A percentile compares a stretch with the other conserved stretches of the same genome.
These are phyloP conservation scores for Amphiura filiformis DNA, from an alignment of 35 echinoderm and acorn worm species.

Conservation along the genomic window DNA sequence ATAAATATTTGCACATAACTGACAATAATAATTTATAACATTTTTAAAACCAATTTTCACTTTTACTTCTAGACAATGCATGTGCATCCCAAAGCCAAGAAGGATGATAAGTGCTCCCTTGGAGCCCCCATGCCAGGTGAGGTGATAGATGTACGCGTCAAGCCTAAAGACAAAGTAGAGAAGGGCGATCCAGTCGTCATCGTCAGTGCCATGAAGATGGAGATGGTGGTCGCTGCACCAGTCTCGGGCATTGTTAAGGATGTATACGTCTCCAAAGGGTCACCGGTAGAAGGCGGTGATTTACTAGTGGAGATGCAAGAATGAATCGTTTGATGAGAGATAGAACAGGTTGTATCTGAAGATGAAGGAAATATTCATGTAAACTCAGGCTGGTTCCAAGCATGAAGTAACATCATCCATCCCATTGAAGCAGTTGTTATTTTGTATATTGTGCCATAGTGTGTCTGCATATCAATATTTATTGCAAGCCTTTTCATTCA, in stretches of 20 bases:
- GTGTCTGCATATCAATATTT: no score
- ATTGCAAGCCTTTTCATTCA: no score
- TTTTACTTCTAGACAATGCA: slow-evolving; percentile 99
- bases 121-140: slow-evolving; percentile 94
- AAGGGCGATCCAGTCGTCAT: slow-evolving; percentile 87
- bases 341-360: no score
- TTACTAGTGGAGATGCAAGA: slow-evolving; percentile 79
- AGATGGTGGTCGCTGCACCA: slow-evolving; percentile 95
- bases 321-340: no score
- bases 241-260: slow-evolving; percentile 77
- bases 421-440: no score
- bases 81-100: slow-evolving; percentile 83
- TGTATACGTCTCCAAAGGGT: slow-evolving; percentile 61
- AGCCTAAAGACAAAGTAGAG: slow-evolving; percentile 70
- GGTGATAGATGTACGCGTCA: slow-evolving; percentile 80
- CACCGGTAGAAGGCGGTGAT: slow-evolving; percentile 82
- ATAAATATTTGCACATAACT: no score
- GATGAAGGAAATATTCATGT: no score
- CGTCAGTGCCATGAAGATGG: slow-evolving; percentile 99
- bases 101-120: slow-evolving; percentile 84
- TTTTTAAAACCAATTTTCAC: no score
- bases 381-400: no score
- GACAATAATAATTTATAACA: no score
- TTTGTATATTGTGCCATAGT: no score
- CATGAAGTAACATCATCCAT: no score